Conservation (phyloP, 2,113 vertebrate species). For the Barbus barbus region DNA sequence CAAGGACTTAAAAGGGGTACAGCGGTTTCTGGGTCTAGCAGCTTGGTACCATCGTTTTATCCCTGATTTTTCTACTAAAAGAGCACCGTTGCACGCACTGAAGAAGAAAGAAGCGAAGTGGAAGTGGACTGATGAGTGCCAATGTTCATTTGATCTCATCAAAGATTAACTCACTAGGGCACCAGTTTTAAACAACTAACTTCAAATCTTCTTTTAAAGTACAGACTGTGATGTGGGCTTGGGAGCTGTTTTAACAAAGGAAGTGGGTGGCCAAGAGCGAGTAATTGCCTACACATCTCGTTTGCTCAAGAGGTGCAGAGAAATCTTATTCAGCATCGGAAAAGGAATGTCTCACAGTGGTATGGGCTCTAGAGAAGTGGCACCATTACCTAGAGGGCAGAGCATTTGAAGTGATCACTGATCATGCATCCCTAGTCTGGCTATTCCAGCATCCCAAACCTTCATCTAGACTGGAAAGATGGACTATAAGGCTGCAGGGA, state of each 20-base stretch:
- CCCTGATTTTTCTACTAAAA: background rate
- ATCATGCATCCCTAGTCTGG: background rate
- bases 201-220: background rate
- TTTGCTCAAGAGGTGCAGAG: background rate
- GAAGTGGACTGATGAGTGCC: background rate
- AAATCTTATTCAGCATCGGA: background rate
- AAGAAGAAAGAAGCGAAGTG: background rate
- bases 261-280: background rate
- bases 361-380: background rate
- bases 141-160: background rate
- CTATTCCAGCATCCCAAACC: background rate
- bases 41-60: too few species aligned
- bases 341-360: background rate
- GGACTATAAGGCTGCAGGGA: background rate
- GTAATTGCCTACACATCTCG: background rate
- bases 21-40: too few species aligned
- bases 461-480: background rate
- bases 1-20: too few species aligned
- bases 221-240: background rate
- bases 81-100: background rate
- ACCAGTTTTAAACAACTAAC: background rate
- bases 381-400: background rate
- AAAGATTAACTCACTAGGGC: background rate
- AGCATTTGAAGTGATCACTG: background rate
- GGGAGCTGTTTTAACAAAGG: background rate